phyloP scores from a whole-genome alignment of 2,113 vertebrate species.

The Sinocyclocheilus anophthalmus region DNA sequence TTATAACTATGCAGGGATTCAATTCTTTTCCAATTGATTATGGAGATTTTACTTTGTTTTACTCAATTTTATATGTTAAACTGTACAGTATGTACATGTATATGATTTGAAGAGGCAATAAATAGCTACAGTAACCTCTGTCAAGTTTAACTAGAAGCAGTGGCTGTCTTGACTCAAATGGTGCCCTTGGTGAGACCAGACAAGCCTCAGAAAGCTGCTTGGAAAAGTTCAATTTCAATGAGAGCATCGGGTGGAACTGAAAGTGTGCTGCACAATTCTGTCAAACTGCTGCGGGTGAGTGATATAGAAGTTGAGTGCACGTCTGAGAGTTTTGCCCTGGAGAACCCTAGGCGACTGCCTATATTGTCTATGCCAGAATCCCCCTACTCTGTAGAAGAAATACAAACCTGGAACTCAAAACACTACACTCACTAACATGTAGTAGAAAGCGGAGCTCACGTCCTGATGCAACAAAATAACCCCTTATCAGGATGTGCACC shows the following conservation, averaged over 20 bases:
- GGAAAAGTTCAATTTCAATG: constrained; percentile 18
- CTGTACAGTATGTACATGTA: background rate
- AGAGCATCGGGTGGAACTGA: background rate
- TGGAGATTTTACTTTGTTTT: background rate
- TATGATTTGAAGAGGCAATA: background rate
- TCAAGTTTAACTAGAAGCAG: background rate
- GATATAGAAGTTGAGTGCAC: background rate
- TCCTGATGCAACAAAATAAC: background rate
- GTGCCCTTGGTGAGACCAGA: background rate
- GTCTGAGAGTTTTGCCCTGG: background rate
- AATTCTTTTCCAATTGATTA: too few species aligned
- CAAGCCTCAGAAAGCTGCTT: background rate
- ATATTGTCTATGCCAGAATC: background rate
- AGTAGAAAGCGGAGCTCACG: background rate
- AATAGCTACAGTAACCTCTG: background rate
- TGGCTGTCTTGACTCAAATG: background rate
- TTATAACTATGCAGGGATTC: too few species aligned
- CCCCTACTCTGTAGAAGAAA: background rate
- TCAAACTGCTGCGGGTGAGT: constrained; percentile 1
- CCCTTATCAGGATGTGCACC: background rate
- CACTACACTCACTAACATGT: background rate
- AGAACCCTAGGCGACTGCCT: background rate
- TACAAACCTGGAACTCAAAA: background rate
- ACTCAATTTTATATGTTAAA: background rate
- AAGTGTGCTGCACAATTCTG: background rate